phyloP scores from a whole-genome alignment of 2,797 vertebrate genomes.

The Sebastes taczanowskii region DNA sequence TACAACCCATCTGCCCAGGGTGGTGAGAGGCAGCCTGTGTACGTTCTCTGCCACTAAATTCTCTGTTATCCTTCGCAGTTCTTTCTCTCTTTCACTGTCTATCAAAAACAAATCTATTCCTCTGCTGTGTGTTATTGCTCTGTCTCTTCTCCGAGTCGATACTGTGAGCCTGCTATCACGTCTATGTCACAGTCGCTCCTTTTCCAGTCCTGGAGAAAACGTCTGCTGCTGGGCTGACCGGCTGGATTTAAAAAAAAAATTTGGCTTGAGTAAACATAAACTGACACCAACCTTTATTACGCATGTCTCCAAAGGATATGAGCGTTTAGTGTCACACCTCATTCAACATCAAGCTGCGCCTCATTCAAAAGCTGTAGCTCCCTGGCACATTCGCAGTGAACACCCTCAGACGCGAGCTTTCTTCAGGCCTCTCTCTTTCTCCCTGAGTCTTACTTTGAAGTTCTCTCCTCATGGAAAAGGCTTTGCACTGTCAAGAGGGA shows the following conservation, averaged over 20 bases:
- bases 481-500: constrained; percentile 81
- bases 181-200: constrained; percentile 23
- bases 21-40: constrained; percentile 19
- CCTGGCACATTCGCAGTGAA: constrained; percentile 28
- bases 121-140: constrained; percentile 33
- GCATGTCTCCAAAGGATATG: constrained; percentile 24
- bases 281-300: constrained; percentile 25
- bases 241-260: background rate
- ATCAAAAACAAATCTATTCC: constrained; percentile 51
- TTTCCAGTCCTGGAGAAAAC: background rate
- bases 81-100: constrained; percentile 30
- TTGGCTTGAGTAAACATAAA: constrained; percentile 41
- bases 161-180: constrained; percentile 5
- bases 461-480: constrained; percentile 73
- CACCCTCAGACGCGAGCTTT: constrained; percentile 57
- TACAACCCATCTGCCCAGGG: constrained; percentile 40
- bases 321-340: constrained; percentile 56
- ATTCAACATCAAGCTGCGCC: constrained; percentile 42
- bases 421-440: constrained; percentile 65
- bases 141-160: constrained; percentile 23
- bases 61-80: constrained; percentile 20
- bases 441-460: constrained; percentile 78
- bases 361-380: constrained; percentile 44
- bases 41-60: constrained; percentile 39
- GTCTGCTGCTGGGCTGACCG: constrained; percentile 22